Conservation (phyloP, 2,113 vertebrate genomes). For the Mormyrus lacerda region DNA sequence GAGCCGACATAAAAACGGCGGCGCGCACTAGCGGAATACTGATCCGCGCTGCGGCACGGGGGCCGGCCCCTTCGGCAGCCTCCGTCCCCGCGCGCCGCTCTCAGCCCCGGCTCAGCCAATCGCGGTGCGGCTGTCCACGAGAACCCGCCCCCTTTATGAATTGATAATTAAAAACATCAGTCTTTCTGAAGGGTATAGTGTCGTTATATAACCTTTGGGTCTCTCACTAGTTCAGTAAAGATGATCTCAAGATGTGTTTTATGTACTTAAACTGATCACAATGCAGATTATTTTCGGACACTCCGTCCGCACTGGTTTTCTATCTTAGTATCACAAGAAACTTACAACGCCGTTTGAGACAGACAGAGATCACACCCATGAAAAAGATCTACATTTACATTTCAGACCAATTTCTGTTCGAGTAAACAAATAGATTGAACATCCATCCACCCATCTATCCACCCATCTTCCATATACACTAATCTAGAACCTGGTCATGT, state of each 20-base stretch:
- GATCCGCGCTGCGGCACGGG: conserved; percentile 11
- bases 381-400: background rate
- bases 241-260: background rate
- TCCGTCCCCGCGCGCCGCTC: background rate
- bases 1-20: background rate
- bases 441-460: background rate
- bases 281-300: background rate
- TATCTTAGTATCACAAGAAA: background rate
- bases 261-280: background rate
- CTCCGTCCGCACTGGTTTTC: background rate
- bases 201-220: background rate
- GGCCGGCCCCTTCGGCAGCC: background rate
- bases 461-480: background rate
- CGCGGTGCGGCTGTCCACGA: no score
- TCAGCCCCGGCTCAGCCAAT: background rate
- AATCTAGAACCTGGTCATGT: background rate
- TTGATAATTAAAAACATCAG: conserved; percentile 4
- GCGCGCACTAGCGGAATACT: conserved; percentile 10
- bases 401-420: background rate
- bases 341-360: background rate
- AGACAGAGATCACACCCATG: background rate
- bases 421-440: background rate
- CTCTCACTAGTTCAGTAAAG: background rate
- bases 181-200: background rate
- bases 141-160: background rate